Percentiles rank a stretch among this genome's conserved stretches.
Conservation (phyloP, 1,140 invertebrate genomes). For the Scaptodrosophila lebanonensis region DNA sequence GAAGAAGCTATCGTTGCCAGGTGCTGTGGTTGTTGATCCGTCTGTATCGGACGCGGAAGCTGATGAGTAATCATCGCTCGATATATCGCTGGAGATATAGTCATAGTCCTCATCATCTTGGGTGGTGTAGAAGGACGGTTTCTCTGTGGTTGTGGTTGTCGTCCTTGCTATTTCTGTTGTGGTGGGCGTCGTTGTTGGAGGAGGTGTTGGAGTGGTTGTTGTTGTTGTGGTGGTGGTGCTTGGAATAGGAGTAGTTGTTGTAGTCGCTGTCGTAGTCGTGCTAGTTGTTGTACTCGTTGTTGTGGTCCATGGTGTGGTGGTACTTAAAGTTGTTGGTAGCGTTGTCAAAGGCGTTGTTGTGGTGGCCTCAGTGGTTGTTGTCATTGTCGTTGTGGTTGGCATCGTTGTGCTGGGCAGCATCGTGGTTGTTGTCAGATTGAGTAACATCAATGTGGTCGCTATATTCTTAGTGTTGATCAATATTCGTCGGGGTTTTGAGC, state of each 20-base stretch:
- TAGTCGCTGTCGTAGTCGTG: constrained; percentile 9
- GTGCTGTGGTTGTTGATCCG: constrained; percentile 51
- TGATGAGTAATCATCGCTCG: constrained; percentile 37
- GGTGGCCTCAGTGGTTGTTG: constrained; percentile 18
- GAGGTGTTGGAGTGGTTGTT: constrained; percentile 7
- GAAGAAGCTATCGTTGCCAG: constrained; percentile 52
- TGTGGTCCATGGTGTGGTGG: constrained; percentile 25
- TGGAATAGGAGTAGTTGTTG: constrained; percentile 14
- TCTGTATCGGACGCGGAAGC: constrained; percentile 38
- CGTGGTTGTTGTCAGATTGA: constrained; percentile 61
- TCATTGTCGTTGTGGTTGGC: constrained; percentile 28
- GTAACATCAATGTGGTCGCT: constrained; percentile 57
- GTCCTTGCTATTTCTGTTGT: constrained; percentile 8
- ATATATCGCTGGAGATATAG: constrained; percentile 21
- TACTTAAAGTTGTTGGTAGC: constrained; percentile 14
- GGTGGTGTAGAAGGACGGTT: constrained; percentile 15
- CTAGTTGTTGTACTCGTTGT: constrained; percentile 15
- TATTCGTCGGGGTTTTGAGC: constrained; percentile 54
- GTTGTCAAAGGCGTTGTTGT: constrained; percentile 24
- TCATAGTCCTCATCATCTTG: constrained; percentile 35
- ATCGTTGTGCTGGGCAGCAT: constrained; percentile 29
- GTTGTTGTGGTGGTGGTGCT: constrained; percentile 11
- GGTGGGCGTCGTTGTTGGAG: constrained; percentile 12
- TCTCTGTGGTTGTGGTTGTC: constrained; percentile 12
- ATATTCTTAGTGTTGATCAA: constrained; percentile 39